Evolutionary conservation across 2,888 invertebrate genomes (phyloP).

Genomic region (Nymphalis polychloros): DNA sequence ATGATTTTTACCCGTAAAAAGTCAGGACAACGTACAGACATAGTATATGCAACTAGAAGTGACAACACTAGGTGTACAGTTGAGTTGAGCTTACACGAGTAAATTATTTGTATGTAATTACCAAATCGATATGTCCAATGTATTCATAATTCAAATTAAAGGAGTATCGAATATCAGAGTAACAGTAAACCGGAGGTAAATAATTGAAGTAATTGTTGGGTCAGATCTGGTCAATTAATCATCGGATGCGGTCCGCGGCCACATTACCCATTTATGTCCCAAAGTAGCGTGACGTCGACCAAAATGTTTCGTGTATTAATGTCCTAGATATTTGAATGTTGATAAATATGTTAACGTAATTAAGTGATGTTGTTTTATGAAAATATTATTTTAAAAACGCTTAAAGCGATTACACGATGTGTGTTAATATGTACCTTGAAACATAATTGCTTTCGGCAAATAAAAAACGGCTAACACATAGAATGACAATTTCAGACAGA

Average conservation of each 20-base stretch:
- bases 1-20: too few relatives aligned
- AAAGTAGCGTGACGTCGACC: constrained; percentile 53
- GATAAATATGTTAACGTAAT: not conserved
- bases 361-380: not conserved
- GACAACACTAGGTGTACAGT: too few relatives aligned
- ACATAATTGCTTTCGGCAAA: too few relatives aligned
- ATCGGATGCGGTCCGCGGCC: constrained; percentile 64
- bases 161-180: constrained; percentile 51
- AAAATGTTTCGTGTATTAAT: constrained; percentile 41
- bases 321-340: not conserved
- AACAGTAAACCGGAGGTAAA: constrained; percentile 72
- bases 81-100: not conserved
- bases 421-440: too few relatives aligned
- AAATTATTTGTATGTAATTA: constrained; percentile 13
- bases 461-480: too few relatives aligned
- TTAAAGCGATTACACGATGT: not conserved
- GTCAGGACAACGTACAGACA: too few relatives aligned
- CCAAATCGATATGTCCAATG: constrained; percentile 30
- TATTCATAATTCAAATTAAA: constrained; percentile 49
- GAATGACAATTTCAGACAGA: too few relatives aligned
- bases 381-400: not conserved
- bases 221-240: constrained; percentile 79
- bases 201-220: constrained; percentile 79
- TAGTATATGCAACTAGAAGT: too few relatives aligned
- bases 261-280: constrained; percentile 68